These are phyloP conservation scores for Neostethus bicornis DNA, from an alignment of 2,797 vertebrate genomes.

Conservation along the genomic window DNA sequence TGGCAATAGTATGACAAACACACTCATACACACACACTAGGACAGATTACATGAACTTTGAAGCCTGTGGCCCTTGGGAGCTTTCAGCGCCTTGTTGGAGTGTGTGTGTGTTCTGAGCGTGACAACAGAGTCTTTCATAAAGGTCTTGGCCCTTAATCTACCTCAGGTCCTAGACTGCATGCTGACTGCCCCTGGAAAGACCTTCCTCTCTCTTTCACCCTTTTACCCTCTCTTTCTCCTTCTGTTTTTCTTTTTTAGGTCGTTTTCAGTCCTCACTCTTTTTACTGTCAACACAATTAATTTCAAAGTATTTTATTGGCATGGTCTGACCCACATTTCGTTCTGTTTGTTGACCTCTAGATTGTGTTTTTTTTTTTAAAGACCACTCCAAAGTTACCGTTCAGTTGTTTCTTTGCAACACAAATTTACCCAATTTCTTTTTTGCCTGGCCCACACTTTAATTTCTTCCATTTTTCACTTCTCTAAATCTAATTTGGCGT, in stretches of 20 bases:
- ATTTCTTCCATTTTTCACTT: conserved; percentile 31
- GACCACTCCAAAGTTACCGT: conserved; percentile 7
- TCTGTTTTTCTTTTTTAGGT: conserved; percentile 17
- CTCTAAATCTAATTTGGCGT: conserved; percentile 12
- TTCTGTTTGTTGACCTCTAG: conserved; percentile 11
- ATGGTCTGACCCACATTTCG: conserved; percentile 18
- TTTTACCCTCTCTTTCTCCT: conserved; percentile 1
- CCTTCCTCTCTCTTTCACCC: conserved; percentile 37
- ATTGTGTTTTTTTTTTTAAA: conserved; percentile 5
- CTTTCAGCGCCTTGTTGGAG: conserved; percentile 49
- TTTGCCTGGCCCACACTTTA: not conserved
- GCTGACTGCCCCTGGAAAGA: conserved; percentile 81
- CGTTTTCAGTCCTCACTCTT: conserved; percentile 8
- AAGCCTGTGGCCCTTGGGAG: conserved; percentile 61
- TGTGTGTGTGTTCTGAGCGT: conserved; percentile 38
- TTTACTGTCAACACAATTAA: conserved; percentile 45
- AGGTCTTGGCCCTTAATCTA: conserved; percentile 67
- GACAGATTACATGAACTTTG: conserved; percentile 68
- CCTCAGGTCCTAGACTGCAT: conserved; percentile 63
- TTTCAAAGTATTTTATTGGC: conserved; percentile 34
- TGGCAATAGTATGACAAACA: conserved; percentile 21
- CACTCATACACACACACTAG: conserved; percentile 28
- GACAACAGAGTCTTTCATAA: conserved; percentile 75
- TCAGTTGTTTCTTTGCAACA: not conserved
- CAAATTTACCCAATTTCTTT: not conserved